phyloP scores from a whole-genome alignment of 2,113 vertebrate species.

The Jaculus jaculus region DNA sequence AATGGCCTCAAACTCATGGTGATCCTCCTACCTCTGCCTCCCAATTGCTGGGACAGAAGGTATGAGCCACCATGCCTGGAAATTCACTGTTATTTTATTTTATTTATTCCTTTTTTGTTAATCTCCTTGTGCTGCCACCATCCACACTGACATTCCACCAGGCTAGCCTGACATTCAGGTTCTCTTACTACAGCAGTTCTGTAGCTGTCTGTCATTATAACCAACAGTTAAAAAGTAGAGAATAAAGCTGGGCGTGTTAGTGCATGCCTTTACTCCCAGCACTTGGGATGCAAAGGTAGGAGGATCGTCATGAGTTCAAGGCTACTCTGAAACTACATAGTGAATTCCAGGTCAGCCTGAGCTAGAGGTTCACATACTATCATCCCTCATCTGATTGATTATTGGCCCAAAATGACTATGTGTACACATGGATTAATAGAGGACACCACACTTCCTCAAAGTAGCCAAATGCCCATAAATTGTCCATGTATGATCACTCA shows the following conservation, averaged over 20 bases:
- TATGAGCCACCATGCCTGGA: no score
- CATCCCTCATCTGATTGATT: background rate
- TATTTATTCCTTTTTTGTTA: no score
- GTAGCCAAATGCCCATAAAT: slow-evolving; percentile 1
- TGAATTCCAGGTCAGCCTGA: no score
- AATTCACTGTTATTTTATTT: no score
- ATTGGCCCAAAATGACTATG: slow-evolving; percentile 14
- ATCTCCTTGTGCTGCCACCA: background rate
- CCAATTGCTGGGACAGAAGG: no score
- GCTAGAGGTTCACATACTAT: background rate
- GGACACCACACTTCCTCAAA: background rate
- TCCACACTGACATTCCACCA: background rate
- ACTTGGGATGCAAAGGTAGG: no score
- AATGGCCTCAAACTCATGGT: no score
- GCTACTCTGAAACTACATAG: no score
- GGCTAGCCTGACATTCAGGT: background rate
- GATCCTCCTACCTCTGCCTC: no score
- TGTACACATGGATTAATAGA: background rate
- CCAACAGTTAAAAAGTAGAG: slow-evolving; percentile 12
- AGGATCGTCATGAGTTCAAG: no score
- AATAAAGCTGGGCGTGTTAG: no score
- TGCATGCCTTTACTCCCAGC: no score
- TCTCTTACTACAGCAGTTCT: background rate
- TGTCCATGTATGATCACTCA: background rate
- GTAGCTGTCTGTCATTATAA: slow-evolving; percentile 7